Base-by-base conservation (phyloP, 2,113 vertebrate species). In the Cephalopterus ornatus region DNA sequence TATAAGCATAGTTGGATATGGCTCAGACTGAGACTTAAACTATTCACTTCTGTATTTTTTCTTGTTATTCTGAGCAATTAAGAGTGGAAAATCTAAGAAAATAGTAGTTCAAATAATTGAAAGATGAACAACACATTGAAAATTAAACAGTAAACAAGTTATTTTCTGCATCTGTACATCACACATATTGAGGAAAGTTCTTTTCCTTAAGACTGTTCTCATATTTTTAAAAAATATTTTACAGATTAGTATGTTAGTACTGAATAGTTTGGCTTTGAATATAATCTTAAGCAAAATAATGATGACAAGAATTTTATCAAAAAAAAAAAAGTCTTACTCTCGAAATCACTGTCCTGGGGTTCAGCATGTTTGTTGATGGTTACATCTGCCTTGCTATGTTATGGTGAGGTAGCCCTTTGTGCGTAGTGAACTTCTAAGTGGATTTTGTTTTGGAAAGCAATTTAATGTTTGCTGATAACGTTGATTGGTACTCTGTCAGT, bases 391-490 rank as follows among this genome's bases (percentile, higher is more conserved):
- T 92, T 50, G 12, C 42, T 74, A 18, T 50, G 39, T 85, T 86
- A 63, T 23, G 24, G 50, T 85, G 47, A 80, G 71, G 42, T 77
- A 88, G 78, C 8, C 49, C 12, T 74, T 83, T 28, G 12, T 83
- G n/a, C 65, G 55, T 56, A 95, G 47, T 58, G 30, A 93, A 93
- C 59, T 77, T 93, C 15, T 44, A 88, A 94, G 53, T 83, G 50
- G 75, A 92, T 93, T 97, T 94, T 96, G 95, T 83, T 96, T 96
- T 88, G 67, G 52, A 90, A 96, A 92, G 93, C 78, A 96, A 96
- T 92, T 94, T 94, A 88, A 88, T 77, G 50, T 96, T 95, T 95
- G 82, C 85, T 90, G 90, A 95, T 96, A 96, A 90, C 3, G 5
- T 92, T 94, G 93, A 97, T 96, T 96, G 63, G 55, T 92, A 62